Evolutionary conservation across 2,888 invertebrate genomes (phyloP).

Genomic region (Oxyteleia sp.): DNA sequence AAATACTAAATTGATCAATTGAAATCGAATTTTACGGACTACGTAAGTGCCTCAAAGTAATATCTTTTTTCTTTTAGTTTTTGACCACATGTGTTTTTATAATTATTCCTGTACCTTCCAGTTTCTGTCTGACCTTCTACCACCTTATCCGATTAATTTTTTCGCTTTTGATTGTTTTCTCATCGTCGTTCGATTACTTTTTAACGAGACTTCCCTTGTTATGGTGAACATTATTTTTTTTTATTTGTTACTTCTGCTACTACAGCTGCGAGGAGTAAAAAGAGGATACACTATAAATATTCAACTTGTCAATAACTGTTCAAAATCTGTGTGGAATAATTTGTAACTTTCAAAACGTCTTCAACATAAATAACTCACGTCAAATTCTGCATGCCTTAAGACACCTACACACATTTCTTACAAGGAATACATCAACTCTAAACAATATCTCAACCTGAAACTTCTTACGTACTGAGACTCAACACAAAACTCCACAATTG

Average conservation of each 20-base stretch:
- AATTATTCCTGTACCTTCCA: constrained; percentile 43
- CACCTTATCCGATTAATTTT: constrained; percentile 35
- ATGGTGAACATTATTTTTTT: constrained; percentile 50
- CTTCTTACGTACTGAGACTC: too few species aligned
- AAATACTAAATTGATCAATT: constrained; percentile 55
- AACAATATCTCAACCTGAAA: too few species aligned
- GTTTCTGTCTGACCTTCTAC: constrained; percentile 26
- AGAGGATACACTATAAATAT: constrained; percentile 9
- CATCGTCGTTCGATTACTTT: constrained; percentile 50
- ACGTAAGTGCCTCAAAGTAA: constrained; percentile 72
- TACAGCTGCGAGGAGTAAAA: constrained; percentile 24
- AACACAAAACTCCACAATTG: too few species aligned
- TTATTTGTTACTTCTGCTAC: constrained; percentile 38
- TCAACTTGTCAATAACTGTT: neutral
- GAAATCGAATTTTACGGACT: constrained; percentile 55
- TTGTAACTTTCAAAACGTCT: too few species aligned
- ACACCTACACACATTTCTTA: too few species aligned
- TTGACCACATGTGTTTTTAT: constrained; percentile 63
- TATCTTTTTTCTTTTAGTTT: constrained; percentile 60
- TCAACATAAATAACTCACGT: too few species aligned
- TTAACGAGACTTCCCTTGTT: constrained; percentile 48
- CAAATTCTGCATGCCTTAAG: too few species aligned
- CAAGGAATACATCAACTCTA: too few species aligned
- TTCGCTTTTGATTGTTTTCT: constrained; percentile 45
- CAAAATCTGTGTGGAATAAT: constrained; percentile 14